Evolutionary conservation across 2,888 invertebrate genomes (phyloP).

Genomic region (Lucinisca nassula): DNA sequence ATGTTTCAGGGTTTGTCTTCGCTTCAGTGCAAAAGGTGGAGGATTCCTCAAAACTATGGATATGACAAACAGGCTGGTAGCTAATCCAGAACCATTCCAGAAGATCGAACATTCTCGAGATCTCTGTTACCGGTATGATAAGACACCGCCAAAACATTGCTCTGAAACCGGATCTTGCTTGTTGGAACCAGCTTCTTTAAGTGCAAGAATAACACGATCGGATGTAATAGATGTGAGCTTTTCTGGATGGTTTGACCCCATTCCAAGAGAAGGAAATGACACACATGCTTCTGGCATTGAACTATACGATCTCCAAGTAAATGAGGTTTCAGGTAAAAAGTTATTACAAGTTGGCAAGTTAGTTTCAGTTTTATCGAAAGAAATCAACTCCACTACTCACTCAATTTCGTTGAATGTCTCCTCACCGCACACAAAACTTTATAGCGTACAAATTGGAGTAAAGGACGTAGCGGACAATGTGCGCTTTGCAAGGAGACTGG

Average conservation of each 20-base stretch:
- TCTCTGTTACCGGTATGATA: neutral
- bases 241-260: neutral
- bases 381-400: neutral
- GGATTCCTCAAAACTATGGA: conserved; percentile 35
- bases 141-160: neutral
- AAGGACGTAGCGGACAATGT: conserved; percentile 68
- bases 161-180: neutral
- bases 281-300: neutral
- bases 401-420: neutral
- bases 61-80: neutral
- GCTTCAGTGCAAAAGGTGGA: conserved; percentile 27
- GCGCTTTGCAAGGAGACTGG: conserved; percentile 57
- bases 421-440: conserved; percentile 24
- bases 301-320: neutral
- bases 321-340: neutral
- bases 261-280: neutral
- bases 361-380: neutral
- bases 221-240: neutral
- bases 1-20: conserved; percentile 35
- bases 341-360: neutral
- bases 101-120: neutral
- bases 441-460: conserved; percentile 40
- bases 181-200: neutral
- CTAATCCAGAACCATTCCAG: neutral
- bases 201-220: neutral